Evolutionary conservation across 2,888 invertebrate genomes (phyloP), one percentile per base, ranked within the genome.

Genomic region (Cryptus armator): DNA sequence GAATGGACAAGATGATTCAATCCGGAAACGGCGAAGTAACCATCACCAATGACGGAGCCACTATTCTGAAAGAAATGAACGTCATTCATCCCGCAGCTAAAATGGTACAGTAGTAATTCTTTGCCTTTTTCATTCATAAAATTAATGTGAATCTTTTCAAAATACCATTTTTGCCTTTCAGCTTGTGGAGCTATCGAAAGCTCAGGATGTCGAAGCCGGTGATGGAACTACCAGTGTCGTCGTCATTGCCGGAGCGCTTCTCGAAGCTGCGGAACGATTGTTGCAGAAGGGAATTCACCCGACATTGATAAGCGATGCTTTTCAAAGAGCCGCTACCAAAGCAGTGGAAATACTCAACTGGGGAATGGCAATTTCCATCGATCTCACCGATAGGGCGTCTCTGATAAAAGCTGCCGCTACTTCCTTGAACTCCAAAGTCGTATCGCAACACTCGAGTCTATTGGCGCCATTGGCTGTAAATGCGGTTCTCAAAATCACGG

Each of bases 1-100:
- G 99, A 86, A 99, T 99, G 99, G 99, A 99, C 93, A 99, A 99
- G 96, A 99, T 99, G 99, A 99, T 99, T 91, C 99, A 99, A 95
- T 95, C 98, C 48, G 96, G 96, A 48, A 99, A 98, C 95, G 99
- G 99, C 7, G 99, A 99, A 95, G 99, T 99, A 0, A 99, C 99
- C 2, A 99, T 99, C 86, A 99, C 99, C 76, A 99, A 99, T 94
- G 99, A 99, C 95, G 99, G 99, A 81, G 99, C 99, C 48, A 99
- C 99, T 48, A 99, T 99, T 94, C 95, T 99, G 84, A 99, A 99
- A 94, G 98, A 99, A 95, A 99, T 99, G 97, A 98, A 98, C 94
- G 99, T 99, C 1, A 95, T 98, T 86, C 99, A 99, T 94, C 99
- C 99, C 70, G 99, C 99, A 88, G 99, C 99, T 24, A 99, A 99